These are phyloP conservation scores for Chlorops oryzae DNA, from an alignment of 1,140 invertebrate species.

Conservation along the genomic window DNA sequence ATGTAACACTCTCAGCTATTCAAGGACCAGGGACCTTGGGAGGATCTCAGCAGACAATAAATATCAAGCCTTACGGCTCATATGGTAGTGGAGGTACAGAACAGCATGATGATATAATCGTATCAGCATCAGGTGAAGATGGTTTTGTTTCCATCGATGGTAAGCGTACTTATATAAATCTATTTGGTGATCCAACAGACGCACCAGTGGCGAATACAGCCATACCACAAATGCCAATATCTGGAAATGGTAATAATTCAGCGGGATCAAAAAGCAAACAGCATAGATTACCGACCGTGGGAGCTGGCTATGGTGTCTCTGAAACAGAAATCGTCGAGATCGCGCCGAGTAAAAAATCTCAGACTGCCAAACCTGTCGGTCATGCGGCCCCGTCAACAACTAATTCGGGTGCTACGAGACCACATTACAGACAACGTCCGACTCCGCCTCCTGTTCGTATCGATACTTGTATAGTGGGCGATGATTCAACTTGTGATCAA, in stretches of 20 bases:
- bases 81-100: conserved; percentile 44
- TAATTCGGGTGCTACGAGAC: conserved; percentile 45
- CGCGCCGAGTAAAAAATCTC: conserved; percentile 25
- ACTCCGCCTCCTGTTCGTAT: conserved; percentile 68
- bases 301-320: conserved; percentile 51
- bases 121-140: conserved; percentile 68
- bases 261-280: conserved; percentile 30
- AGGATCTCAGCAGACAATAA: conserved; percentile 46
- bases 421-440: conserved; percentile 53
- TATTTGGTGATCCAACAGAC: conserved; percentile 62
- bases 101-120: conserved; percentile 63
- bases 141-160: conserved; percentile 90
- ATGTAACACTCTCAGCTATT: conserved; percentile 79
- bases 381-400: conserved; percentile 36
- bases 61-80: conserved; percentile 42
- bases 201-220: conserved; percentile 34
- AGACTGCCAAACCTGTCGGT: conserved; percentile 3
- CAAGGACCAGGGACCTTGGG: conserved; percentile 65
- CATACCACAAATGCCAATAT: conserved; percentile 30
- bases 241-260: conserved; percentile 6
- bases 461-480: conserved; percentile 90
- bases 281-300: conserved; percentile 37
- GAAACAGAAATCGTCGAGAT: conserved; percentile 45
- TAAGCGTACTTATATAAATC: conserved; percentile 78
- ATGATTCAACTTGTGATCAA: conserved; percentile 84